A percentile compares a stretch with the other conserved stretches of the same genome.
Evolutionary conservation across 1,140 invertebrate genomes (phyloP).

Genomic region (Glossosoma conforme): DNA sequence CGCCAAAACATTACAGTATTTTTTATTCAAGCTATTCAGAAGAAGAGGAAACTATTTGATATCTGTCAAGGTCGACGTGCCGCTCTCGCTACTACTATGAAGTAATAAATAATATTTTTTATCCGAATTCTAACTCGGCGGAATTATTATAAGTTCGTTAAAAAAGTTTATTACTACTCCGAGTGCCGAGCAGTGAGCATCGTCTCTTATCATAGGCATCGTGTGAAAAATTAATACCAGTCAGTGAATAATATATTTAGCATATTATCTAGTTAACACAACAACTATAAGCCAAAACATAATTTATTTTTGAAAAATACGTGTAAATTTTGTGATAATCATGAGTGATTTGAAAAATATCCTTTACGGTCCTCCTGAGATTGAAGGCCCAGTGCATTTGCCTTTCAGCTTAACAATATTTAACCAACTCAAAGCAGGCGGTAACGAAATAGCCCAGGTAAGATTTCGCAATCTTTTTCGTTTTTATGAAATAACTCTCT

Average conservation of each 20-base stretch:
- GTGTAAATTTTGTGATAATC: background rate
- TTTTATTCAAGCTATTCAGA: too few relatives aligned
- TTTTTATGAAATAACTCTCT: background rate
- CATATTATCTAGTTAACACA: background rate
- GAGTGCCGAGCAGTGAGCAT: background rate
- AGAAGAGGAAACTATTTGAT: too few relatives aligned
- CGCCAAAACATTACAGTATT: too few relatives aligned
- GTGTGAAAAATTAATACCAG: background rate
- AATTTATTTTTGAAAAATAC: background rate
- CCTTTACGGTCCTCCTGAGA: constrained; percentile 41
- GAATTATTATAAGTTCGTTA: too few relatives aligned
- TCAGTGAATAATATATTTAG: background rate
- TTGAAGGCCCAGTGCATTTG: constrained; percentile 41
- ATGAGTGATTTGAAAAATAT: constrained; percentile 34
- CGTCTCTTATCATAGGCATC: background rate
- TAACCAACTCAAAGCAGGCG: constrained; percentile 40
- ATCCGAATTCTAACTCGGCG: too few relatives aligned
- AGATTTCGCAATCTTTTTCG: background rate
- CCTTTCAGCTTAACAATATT: constrained; percentile 43
- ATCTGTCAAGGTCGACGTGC: too few relatives aligned
- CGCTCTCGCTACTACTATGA: too few relatives aligned
- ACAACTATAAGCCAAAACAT: background rate
- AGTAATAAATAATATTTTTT: too few relatives aligned
- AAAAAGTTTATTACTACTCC: background rate
- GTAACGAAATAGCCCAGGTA: constrained; percentile 38